phyloP scores from a whole-genome alignment of 2,113 vertebrate genomes.

The Brachirus orientalis region DNA sequence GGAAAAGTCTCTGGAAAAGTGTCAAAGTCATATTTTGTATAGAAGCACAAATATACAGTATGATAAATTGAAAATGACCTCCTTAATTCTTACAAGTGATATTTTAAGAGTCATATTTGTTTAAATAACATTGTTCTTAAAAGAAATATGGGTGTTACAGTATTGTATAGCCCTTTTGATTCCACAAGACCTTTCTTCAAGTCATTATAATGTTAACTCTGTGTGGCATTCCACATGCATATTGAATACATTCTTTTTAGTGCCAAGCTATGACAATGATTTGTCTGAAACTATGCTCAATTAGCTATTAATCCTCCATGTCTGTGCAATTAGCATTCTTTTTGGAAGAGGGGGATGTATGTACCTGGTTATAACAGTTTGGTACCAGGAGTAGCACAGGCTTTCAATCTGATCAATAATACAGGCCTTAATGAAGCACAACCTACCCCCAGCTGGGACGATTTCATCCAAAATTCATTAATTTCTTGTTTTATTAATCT shows the following conservation, averaged over 20 bases:
- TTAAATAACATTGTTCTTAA: too few species aligned
- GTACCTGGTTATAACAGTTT: conserved; percentile 60
- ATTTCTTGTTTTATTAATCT: conserved; percentile 85
- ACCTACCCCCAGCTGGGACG: conserved; percentile 74
- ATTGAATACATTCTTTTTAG: conserved; percentile 72
- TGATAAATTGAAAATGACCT: too few species aligned
- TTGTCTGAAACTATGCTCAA: conserved; percentile 79
- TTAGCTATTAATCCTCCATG: conserved; percentile 77
- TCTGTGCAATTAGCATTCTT: conserved; percentile 73
- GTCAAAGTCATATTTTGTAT: not conserved
- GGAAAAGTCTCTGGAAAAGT: too few species aligned
- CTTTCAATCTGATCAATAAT: conserved; percentile 84
- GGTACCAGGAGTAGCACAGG: conserved; percentile 69
- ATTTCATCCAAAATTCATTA: conserved; percentile 86
- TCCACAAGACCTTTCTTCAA: too few species aligned
- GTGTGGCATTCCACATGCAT: conserved; percentile 64
- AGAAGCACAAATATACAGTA: too few species aligned
- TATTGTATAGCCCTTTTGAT: conserved; percentile 28
- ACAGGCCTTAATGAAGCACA: conserved; percentile 80
- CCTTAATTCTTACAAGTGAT: not conserved
- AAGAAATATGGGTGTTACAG: too few species aligned
- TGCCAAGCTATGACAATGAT: conserved; percentile 70
- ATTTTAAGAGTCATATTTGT: not conserved
- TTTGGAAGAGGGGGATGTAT: conserved; percentile 26
- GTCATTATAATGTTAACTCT: conserved; percentile 60